Percentiles rank a stretch among this genome's conserved stretches.
These are phyloP conservation scores for Eupithecia subumbrata DNA, from an alignment of 2,888 invertebrate genomes.

Conservation along the genomic window DNA sequence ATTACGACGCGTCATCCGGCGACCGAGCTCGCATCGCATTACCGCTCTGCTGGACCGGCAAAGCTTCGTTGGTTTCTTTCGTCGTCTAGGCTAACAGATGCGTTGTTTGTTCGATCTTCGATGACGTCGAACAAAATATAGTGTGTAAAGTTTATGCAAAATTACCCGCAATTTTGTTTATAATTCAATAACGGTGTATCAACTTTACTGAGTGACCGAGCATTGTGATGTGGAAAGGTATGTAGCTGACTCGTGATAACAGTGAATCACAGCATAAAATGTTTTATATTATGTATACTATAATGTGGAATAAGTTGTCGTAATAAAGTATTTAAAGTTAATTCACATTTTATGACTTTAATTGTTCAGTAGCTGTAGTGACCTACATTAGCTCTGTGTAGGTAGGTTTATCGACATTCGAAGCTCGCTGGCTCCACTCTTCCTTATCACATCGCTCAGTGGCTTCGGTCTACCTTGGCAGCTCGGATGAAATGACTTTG, in stretches of 20 bases:
- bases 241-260: conserved; percentile 80
- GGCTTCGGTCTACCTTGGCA: conserved; percentile 35
- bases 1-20: conserved; percentile 73
- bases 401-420: conserved; percentile 42
- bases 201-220: conserved; percentile 71
- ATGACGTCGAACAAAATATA: conserved; percentile 80
- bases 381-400: conserved; percentile 53
- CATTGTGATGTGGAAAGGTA: conserved; percentile 83
- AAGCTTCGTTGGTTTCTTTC: conserved; percentile 47
- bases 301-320: conserved; percentile 83
- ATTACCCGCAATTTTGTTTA: conserved; percentile 74
- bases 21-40: conserved; percentile 70
- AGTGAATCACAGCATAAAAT: conserved; percentile 82
- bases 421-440: conserved; percentile 40
- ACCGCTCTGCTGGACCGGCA: conserved; percentile 19
- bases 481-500: background rate
- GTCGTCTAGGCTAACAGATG: conserved; percentile 53
- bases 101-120: conserved; percentile 74
- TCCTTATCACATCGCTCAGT: conserved; percentile 76
- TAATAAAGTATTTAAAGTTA: conserved; percentile 84
- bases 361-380: conserved; percentile 67
- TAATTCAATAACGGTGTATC: conserved; percentile 67
- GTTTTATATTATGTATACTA: conserved; percentile 84
- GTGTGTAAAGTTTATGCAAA: conserved; percentile 80
- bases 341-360: conserved; percentile 78